Conservation (phyloP, 2,888 invertebrate species). For the Heliothis peltigera region DNA sequence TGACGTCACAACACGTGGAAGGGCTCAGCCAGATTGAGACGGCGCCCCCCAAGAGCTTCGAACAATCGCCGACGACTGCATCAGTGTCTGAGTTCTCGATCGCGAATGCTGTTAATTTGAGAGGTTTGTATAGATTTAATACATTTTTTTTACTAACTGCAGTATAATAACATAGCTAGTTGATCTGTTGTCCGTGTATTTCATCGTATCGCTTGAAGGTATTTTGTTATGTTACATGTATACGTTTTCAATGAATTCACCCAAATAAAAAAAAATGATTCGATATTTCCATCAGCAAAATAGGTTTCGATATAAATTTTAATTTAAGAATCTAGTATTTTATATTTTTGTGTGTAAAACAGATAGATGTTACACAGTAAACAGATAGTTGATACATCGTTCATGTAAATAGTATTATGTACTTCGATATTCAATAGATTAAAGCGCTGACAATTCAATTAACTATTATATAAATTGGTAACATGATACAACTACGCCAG, state of each 20-base stretch:
- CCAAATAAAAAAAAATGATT: too few species aligned
- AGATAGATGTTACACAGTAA: too few species aligned
- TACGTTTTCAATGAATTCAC: too few species aligned
- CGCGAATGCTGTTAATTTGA: conserved; percentile 84
- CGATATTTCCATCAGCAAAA: too few species aligned
- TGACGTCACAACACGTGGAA: conserved; percentile 74
- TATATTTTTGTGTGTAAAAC: too few species aligned
- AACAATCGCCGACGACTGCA: conserved; percentile 73
- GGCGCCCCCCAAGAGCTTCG: conserved; percentile 68
- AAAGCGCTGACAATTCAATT: background rate
- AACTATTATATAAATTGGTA: conserved; percentile 21
- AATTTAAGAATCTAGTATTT: too few species aligned
- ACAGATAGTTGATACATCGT: too few species aligned
- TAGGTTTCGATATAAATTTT: too few species aligned
- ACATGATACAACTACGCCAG: conserved; percentile 32
- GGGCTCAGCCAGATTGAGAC: conserved; percentile 69
- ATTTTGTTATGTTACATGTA: too few species aligned
- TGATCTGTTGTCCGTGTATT: background rate
- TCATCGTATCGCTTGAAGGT: too few species aligned
- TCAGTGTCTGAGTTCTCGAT: conserved; percentile 82
- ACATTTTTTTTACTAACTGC: background rate
- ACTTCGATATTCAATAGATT: background rate
- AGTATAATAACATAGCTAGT: too few species aligned
- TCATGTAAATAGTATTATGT: background rate
- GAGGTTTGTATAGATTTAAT: conserved; percentile 74